These are phyloP conservation scores for Xylota segnis DNA, from an alignment of 2,888 invertebrate species.

Conservation along the genomic window DNA sequence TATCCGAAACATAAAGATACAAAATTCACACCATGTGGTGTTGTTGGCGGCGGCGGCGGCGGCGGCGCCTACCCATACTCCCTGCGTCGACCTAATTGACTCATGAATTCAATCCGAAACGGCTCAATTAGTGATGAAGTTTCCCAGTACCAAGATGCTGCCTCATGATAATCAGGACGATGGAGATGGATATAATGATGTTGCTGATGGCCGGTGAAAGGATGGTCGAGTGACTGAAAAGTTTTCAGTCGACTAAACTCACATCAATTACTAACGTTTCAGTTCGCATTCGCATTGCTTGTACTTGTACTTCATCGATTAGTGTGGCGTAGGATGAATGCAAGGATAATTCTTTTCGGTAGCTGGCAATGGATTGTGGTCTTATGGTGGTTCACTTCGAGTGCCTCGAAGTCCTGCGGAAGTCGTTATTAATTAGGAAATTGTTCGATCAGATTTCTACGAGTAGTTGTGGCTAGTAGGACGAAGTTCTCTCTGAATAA, in stretches of 20 bases:
- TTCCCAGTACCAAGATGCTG: constrained; percentile 13
- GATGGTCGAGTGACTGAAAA: constrained; percentile 1
- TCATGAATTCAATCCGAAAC: constrained; percentile 39
- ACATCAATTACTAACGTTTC: constrained; percentile 23
- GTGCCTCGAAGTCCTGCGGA: constrained; percentile 11
- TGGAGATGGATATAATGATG: constrained; percentile 26
- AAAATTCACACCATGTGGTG: constrained; percentile 12
- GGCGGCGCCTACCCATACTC: constrained; percentile 9
- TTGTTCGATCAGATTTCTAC: not conserved
- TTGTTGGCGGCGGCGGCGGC: not conserved
- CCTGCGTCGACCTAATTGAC: constrained; percentile 11
- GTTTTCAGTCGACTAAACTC: constrained; percentile 29
- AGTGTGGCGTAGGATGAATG: not conserved
- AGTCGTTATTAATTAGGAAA: constrained; percentile 19
- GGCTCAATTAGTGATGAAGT: constrained; percentile 37
- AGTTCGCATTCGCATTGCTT: not conserved
- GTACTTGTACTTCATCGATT: constrained; percentile 12
- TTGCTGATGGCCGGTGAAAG: not conserved
- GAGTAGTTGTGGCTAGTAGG: not conserved
- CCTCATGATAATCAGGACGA: constrained; percentile 14
- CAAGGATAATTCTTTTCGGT: constrained; percentile 8
- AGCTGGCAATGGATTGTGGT: constrained; percentile 4
- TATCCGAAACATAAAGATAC: constrained; percentile 4
- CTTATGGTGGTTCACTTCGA: not conserved
- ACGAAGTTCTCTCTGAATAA: not conserved